A percentile compares a stretch with the other conserved stretches of the same genome.
phyloP scores from a whole-genome alignment of 2,797 vertebrate genomes.

The Oryzias sinensis region DNA sequence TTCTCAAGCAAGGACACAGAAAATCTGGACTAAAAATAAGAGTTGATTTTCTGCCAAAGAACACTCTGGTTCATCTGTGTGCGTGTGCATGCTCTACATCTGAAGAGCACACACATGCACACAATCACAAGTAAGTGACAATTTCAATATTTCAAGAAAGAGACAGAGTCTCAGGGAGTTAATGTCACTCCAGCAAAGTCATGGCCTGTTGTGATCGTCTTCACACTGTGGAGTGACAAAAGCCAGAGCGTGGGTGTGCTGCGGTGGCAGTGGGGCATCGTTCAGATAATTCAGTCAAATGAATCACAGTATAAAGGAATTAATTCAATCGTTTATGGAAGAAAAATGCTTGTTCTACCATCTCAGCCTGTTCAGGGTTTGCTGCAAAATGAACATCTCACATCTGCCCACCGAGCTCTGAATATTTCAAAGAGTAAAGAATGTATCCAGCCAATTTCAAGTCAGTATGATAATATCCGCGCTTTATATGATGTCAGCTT shows the following conservation, averaged over 20 bases:
- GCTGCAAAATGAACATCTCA: slow-evolving; percentile 29
- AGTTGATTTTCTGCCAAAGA: slow-evolving; percentile 1
- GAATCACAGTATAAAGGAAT: slow-evolving; percentile 8
- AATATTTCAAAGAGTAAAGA: slow-evolving; percentile 21
- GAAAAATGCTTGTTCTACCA: not conserved
- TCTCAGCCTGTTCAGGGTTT: slow-evolving; percentile 32
- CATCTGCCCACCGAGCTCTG: slow-evolving; percentile 3
- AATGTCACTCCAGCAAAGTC: slow-evolving; percentile 55
- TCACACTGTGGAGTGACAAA: slow-evolving; percentile 31
- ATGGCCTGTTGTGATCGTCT: slow-evolving; percentile 40
- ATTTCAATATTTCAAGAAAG: slow-evolving; percentile 57
- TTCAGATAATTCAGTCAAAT: slow-evolving; percentile 21
- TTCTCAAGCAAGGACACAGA: slow-evolving; percentile 3
- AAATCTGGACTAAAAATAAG: not conserved
- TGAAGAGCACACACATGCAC: slow-evolving; percentile 25
- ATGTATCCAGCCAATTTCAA: slow-evolving; percentile 11
- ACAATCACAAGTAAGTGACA: slow-evolving; percentile 45
- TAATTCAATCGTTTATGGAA: slow-evolving; percentile 6
- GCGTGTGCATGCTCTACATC: slow-evolving; percentile 4
- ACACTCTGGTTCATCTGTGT: slow-evolving; percentile 10
- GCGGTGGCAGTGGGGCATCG: not conserved
- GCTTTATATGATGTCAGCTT: slow-evolving; percentile 19
- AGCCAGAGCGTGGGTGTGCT: slow-evolving; percentile 12
- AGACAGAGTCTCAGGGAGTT: slow-evolving; percentile 62
- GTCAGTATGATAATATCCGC: slow-evolving; percentile 5